These are phyloP conservation scores for Antedon mediterranea DNA, from an alignment of 53 echinoderm and acorn worm genomes.

Conservation along the genomic window DNA sequence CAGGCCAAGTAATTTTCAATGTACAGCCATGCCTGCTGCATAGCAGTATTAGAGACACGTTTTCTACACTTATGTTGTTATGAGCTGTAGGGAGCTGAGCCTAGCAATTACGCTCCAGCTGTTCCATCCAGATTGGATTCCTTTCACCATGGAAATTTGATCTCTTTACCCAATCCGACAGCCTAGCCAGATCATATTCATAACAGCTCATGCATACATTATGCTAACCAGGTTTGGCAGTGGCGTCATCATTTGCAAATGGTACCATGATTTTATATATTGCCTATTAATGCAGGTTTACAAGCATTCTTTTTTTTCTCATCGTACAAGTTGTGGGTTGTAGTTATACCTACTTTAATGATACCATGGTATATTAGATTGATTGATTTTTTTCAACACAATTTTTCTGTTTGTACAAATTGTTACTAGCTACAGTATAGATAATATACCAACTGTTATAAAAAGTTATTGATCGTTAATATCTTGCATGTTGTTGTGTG, in stretches of 20 bases:
- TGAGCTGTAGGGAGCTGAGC: conserved; percentile 1
- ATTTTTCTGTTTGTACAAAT: too few species aligned
- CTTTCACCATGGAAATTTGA: conserved; percentile 1
- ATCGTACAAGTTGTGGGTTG: background rate
- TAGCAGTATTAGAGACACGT: background rate
- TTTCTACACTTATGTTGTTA: background rate
- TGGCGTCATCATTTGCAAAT: background rate
- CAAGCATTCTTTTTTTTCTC: background rate
- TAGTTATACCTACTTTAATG: too few species aligned
- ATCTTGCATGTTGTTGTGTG: too few species aligned
- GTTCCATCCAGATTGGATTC: background rate
- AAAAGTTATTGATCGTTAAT: too few species aligned
- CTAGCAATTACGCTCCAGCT: conserved; percentile 1
- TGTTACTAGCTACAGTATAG: too few species aligned
- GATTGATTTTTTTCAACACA: too few species aligned
- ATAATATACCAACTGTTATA: too few species aligned
- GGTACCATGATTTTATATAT: background rate
- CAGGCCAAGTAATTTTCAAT: background rate
- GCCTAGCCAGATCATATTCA: background rate
- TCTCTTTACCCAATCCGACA: background rate
- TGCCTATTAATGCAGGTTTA: background rate
- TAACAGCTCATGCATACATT: background rate
- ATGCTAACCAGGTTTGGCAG: background rate
- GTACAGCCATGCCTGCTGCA: background rate
- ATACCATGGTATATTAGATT: too few species aligned